Base-by-base conservation (phyloP, 2,113 vertebrate species). In the Marmota monax region DNA sequence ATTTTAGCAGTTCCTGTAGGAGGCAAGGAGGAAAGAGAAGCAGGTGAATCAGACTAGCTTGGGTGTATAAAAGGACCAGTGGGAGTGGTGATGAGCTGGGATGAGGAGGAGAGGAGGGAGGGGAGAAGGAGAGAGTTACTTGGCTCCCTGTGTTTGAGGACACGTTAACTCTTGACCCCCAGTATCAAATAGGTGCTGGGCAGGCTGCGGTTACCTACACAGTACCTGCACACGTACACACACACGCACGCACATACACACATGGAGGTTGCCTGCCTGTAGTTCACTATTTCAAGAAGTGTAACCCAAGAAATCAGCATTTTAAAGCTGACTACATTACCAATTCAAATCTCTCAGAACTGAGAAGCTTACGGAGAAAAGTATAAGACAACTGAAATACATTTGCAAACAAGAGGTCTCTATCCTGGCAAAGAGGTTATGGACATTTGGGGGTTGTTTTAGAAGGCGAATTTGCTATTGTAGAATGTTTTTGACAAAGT, bases 1-100 rank as follows among this genome's bases (percentile, higher is more conserved):
- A 97, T 97, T 97, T 98, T 97, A 97, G 96, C 94, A 95, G 85
- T 92, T 93, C 95, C 95, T 95, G 93, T 97, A 94, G 95, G 97
- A 97, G 95, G 95, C 51, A 93, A 86, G 84, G 45, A 97, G 89
- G 96, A 92, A 95, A 97, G 89, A 80, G 58, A 83, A 83, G 86
- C 67, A 78, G 92, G 92, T 97, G 96, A 96, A 92, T 98, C 97
- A 98, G 95, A 93, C 51, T 63, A 73, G 65, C 93, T 94, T 51
- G 51, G 65, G 87, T 82, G 32, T 94, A 92, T 96, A 92, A 97
- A 97, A 83, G 93, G 78, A 56, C 88, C 27, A 48, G 86, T 92
- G 84, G 93, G 94, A 95, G 91, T 85, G 42, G 85, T 29, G 86
- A 96, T 84, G 91, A 96, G 87, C 78, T 92, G 45, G 88, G 37